phyloP scores from a whole-genome alignment of 2,113 vertebrate species.

The Tenrec ecaudatus region DNA sequence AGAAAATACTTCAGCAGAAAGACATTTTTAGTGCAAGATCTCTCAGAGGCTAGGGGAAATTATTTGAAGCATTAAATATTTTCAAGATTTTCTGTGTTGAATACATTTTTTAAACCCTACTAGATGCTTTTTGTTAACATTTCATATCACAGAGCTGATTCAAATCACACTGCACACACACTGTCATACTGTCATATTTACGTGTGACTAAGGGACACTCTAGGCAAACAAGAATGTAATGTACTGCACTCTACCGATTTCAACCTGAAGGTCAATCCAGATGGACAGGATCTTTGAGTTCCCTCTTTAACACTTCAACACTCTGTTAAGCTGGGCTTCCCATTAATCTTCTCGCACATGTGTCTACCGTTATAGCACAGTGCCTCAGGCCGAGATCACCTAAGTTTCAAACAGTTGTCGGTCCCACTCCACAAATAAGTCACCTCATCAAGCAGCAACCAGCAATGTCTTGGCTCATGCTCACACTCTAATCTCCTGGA shows the following conservation, averaged over 20 bases:
- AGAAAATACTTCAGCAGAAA: conserved; percentile 78
- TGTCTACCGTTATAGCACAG: conserved; percentile 36
- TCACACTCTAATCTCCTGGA: conserved; percentile 34
- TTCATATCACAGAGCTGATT: conserved; percentile 69
- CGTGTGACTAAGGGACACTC: not conserved
- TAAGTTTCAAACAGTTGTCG: not conserved
- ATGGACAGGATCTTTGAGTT: conserved; percentile 44
- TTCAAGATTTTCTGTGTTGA: conserved; percentile 70
- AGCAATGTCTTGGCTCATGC: conserved; percentile 51
- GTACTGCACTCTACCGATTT: conserved; percentile 4
- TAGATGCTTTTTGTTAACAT: conserved; percentile 71
- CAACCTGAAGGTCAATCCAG: conserved; percentile 70
- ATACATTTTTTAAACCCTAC: conserved; percentile 76
- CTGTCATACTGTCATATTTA: conserved; percentile 18
- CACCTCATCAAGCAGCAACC: conserved; percentile 55
- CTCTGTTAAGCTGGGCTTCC: conserved; percentile 42
- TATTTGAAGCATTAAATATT: conserved; percentile 82
- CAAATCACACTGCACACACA: conserved; percentile 34
- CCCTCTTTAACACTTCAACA: conserved; percentile 62
- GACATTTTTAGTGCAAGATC: conserved; percentile 79
- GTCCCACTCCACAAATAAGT: conserved; percentile 45
- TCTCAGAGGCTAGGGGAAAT: conserved; percentile 73
- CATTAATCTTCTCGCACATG: conserved; percentile 58
- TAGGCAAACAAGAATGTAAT: not conserved
- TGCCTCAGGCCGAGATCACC: not conserved